Conservation (phyloP, 2,113 vertebrate species). For the Ramphastos sulfuratus region DNA sequence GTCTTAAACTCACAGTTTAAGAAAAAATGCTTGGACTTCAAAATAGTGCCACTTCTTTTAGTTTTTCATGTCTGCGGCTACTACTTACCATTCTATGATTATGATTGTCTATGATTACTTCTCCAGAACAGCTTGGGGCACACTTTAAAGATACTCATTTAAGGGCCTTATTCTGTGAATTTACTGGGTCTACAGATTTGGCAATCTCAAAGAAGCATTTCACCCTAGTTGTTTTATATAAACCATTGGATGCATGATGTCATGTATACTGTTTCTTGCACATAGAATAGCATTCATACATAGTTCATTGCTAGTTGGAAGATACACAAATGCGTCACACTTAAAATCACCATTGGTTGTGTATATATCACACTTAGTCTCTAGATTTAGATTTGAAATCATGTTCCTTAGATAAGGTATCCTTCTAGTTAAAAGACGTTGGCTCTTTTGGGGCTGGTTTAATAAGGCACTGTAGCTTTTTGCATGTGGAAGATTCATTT, state of each 20-base stretch:
- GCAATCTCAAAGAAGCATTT: neutral
- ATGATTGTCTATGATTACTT: neutral
- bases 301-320: neutral
- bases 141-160: neutral
- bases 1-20: neutral
- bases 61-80: neutral
- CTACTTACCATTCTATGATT: neutral
- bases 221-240: neutral
- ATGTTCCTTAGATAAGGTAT: neutral
- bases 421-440: neutral
- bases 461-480: neutral
- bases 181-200: neutral
- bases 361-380: neutral
- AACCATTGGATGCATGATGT: slow-evolving; percentile 1
- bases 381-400: neutral
- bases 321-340: neutral
- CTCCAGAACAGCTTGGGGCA: neutral
- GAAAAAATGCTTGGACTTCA: neutral
- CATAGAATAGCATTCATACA: neutral
- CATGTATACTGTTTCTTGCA: neutral
- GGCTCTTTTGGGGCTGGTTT: neutral
- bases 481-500: neutral
- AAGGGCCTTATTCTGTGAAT: slow-evolving; percentile 14
- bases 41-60: neutral
- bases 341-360: neutral